phyloP scores from a whole-genome alignment of 2,888 invertebrate genomes.

The Rhagonycha fulva region DNA sequence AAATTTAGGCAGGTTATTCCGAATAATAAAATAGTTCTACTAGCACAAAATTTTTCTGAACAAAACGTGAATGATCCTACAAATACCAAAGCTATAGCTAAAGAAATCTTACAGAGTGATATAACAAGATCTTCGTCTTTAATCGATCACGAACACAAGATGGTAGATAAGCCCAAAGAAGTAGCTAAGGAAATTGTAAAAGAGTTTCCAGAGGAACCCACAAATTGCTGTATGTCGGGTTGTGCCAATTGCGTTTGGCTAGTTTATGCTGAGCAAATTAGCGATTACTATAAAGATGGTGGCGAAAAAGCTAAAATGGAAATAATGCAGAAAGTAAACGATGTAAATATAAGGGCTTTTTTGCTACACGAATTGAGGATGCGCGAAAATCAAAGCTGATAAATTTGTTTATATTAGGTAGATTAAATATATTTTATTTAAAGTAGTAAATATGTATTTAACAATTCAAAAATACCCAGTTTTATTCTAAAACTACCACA shows the following conservation, averaged over 20 bases:
- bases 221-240: conserved; percentile 89
- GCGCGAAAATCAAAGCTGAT: conserved; percentile 38
- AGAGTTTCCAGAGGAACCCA: conserved; percentile 69
- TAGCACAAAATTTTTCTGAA: conserved; percentile 9
- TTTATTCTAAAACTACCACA: background rate
- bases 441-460: background rate
- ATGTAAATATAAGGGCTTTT: conserved; percentile 83
- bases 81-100: background rate
- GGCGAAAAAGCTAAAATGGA: conserved; percentile 69
- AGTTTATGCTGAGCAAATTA: conserved; percentile 81
- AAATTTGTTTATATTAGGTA: background rate
- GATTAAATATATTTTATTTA: conserved; percentile 7
- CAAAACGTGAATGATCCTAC: background rate
- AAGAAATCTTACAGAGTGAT: background rate
- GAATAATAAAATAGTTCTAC: conserved; percentile 15
- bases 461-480: background rate
- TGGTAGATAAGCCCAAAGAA: background rate
- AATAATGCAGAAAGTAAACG: conserved; percentile 75
- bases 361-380: conserved; percentile 74
- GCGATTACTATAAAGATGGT: conserved; percentile 62
- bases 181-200: background rate
- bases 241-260: conserved; percentile 95
- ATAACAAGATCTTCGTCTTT: background rate
- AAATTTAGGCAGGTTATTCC: conserved; percentile 17
- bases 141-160: background rate